phyloP scores from a whole-genome alignment of 64 coral and sea anemone species.

The Actinia equina region DNA sequence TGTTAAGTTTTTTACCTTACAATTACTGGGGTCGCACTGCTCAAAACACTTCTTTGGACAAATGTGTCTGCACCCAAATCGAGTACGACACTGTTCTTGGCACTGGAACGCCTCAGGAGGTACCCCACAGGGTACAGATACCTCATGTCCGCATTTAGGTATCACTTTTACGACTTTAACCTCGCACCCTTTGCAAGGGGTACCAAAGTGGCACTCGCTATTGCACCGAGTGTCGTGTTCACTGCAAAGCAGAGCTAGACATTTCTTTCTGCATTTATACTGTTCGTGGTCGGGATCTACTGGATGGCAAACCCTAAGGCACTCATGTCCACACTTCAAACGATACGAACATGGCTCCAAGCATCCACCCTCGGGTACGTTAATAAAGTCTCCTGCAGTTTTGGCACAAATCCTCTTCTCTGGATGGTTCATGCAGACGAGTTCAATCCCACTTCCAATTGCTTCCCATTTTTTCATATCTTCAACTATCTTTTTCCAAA shows the following conservation, averaged over 20 bases:
- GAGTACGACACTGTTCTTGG: conserved; percentile 20
- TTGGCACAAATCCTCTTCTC: conserved; percentile 24
- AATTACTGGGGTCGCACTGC: conserved; percentile 7
- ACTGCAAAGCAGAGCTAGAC: background rate
- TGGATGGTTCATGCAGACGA: conserved; percentile 37
- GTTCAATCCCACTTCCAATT: background rate
- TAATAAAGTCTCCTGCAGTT: conserved; percentile 16
- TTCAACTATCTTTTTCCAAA: conserved; percentile 54
- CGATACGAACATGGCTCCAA: conserved; percentile 21
- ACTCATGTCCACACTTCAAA: conserved; percentile 49
- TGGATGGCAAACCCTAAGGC: conserved; percentile 47
- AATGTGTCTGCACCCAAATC: conserved; percentile 25
- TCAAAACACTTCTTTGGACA: background rate
- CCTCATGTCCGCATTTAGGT: conserved; percentile 22
- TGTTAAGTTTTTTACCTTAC: conserved; percentile 5
- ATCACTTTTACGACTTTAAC: conserved; percentile 9
- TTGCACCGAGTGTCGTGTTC: conserved; percentile 46
- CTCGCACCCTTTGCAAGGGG: conserved; percentile 22
- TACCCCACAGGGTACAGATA: conserved; percentile 3
- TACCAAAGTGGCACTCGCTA: conserved; percentile 12
- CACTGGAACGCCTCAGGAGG: conserved; percentile 8
- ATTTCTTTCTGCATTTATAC: conserved; percentile 35
- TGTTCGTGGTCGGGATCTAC: conserved; percentile 34
- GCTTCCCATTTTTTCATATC: conserved; percentile 32
- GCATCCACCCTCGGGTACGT: conserved; percentile 52